Conservation (phyloP, 1,140 invertebrate species). For the Elymnias hypermnestra region DNA sequence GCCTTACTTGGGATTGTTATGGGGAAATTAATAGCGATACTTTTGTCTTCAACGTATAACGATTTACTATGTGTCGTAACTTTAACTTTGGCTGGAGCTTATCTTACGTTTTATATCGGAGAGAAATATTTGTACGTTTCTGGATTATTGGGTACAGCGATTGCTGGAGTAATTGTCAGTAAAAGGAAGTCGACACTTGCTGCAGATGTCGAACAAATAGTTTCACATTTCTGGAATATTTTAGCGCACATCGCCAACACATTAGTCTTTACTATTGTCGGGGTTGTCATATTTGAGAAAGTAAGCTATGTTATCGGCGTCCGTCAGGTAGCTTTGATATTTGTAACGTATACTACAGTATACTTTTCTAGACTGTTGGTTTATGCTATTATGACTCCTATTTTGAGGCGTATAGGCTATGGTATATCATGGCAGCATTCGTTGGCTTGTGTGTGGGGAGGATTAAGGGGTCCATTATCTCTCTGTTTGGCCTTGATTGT, state of each 20-base stretch:
- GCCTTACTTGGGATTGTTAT: conserved; percentile 45
- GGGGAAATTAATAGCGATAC: conserved; percentile 38
- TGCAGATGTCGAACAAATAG: conserved; percentile 50
- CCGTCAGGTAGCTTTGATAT: conserved; percentile 47
- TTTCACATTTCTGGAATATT: conserved; percentile 51
- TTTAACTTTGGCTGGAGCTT: conserved; percentile 49
- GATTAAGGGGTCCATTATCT: conserved; percentile 48
- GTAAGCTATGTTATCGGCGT: conserved; percentile 46
- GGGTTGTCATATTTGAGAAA: conserved; percentile 60
- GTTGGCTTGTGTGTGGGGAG: conserved; percentile 62
- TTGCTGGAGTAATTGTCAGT: conserved; percentile 53
- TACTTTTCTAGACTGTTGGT: conserved; percentile 54
- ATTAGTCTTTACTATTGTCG: conserved; percentile 56
- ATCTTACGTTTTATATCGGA: conserved; percentile 59
- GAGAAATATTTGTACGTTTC: conserved; percentile 65
- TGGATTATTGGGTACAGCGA: conserved; percentile 49
- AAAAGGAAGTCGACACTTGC: conserved; percentile 50
- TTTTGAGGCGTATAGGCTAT: conserved; percentile 50
- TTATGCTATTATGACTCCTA: conserved; percentile 50
- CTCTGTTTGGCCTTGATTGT: conserved; percentile 55
- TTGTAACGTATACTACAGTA: conserved; percentile 60
- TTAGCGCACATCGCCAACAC: conserved; percentile 48
- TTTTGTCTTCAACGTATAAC: conserved; percentile 55
- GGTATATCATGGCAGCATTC: conserved; percentile 61
- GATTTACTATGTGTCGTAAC: conserved; percentile 52